These are phyloP conservation scores for Dermolepida albohirtum DNA, from an alignment of 2,888 invertebrate genomes.

Conservation along the genomic window DNA sequence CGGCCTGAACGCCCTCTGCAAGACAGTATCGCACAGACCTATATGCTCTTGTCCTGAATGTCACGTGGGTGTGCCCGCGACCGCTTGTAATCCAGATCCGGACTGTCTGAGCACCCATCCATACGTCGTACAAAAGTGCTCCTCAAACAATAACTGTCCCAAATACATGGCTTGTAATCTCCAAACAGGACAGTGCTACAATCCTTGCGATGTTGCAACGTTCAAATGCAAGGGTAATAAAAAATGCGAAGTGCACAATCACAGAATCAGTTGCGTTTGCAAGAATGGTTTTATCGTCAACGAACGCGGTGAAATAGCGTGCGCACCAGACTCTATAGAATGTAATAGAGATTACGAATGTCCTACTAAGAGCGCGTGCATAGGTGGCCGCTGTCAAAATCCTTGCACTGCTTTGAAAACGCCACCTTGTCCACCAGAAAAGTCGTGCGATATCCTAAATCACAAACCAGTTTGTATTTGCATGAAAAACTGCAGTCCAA, in stretches of 20 bases:
- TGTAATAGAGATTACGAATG: constrained; percentile 87
- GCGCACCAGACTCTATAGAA: constrained; percentile 82
- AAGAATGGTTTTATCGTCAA: constrained; percentile 90
- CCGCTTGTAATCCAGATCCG: constrained; percentile 83
- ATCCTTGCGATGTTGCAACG: constrained; percentile 79
- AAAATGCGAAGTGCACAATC: constrained; percentile 88
- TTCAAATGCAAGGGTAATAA: constrained; percentile 84
- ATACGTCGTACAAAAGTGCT: constrained; percentile 71
- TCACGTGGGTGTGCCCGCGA: constrained; percentile 84
- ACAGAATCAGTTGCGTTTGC: constrained; percentile 88
- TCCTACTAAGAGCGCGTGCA: constrained; percentile 86
- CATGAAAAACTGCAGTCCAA: constrained; percentile 86
- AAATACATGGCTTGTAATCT: constrained; percentile 80
- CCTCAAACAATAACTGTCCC: constrained; percentile 78
- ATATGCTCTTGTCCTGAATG: constrained; percentile 91
- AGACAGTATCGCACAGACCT: constrained; percentile 85
- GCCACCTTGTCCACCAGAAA: constrained; percentile 82
- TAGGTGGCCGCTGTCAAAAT: constrained; percentile 85
- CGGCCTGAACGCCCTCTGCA: constrained; percentile 90
- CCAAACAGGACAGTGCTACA: constrained; percentile 78
- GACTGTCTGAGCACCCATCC: constrained; percentile 77
- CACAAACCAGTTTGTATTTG: constrained; percentile 90
- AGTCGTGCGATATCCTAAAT: constrained; percentile 88
- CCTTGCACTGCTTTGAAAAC: constrained; percentile 78
- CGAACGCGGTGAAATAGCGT: constrained; percentile 87